Base-by-base conservation (phyloP, 2,888 invertebrate species). In the Agrilus mali region DNA sequence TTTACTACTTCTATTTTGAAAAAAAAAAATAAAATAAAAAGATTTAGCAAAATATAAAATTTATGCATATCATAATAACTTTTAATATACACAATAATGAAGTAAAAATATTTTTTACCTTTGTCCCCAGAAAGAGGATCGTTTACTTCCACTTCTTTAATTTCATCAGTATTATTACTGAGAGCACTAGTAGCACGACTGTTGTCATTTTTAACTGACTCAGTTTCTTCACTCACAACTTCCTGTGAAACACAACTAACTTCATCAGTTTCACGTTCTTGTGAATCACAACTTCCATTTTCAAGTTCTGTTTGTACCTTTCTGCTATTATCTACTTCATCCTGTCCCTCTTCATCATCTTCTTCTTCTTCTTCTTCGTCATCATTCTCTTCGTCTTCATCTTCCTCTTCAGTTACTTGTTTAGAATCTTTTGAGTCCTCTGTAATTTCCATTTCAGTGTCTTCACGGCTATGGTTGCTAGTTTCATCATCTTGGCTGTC, bases 181-280 rank as follows among this genome's bases (percentile, higher is more conserved):
- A 35, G 27, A 27, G 10, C 20, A 36, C 20, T 33, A 14, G 4
- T 14, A 27, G 34, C 41, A 32, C 36, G 39, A 36, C 40, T 41
- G n/a, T 47, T 40, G 17, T 34, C 38, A 40, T 44, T 46, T 35
- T 41, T 41, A 40, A 47, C 48, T 13, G 46, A 40, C 22, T 56
- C 58, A 46, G 56, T 51, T 27, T 49, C 51, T 44, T 63, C 58
- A 22, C 63, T 60, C 51, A 55, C 47, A 58, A 48, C 65, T 61
- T 51, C 63, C 45, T 50, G 63, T 47, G 13, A 64, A 57, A 46
- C 44, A 65, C 60, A 53, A 46, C 60, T 47, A 45, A 54, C 51
- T 61, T 61, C 27, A 10, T 27, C 27, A 27, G 27, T 27, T 27
- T 31, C 16, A 15, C 37, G 20, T 42, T 38, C 14, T 38, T 39